A percentile compares a stretch with the other conserved stretches of the same genome.
phyloP scores from a whole-genome alignment of 2,797 vertebrate genomes.

The Gephyroberyx darwinii region DNA sequence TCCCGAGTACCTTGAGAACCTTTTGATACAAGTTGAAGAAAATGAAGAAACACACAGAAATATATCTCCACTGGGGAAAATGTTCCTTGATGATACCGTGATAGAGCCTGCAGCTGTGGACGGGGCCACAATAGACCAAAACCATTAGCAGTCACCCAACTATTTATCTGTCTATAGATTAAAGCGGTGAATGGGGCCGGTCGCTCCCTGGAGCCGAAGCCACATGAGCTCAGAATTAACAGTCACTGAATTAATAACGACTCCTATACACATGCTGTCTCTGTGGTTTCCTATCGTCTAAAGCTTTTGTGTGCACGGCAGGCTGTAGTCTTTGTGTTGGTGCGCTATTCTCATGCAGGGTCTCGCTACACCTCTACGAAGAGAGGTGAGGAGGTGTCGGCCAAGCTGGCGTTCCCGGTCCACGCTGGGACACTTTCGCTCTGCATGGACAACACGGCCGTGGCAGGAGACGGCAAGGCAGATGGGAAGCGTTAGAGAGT shows the following conservation, averaged over 20 bases:
- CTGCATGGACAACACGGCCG: conserved; percentile 89
- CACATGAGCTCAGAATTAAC: neutral
- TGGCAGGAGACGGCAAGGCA: conserved; percentile 85
- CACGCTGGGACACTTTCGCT: conserved; percentile 90
- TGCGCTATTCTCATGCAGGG: conserved; percentile 88
- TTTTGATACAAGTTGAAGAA: conserved; percentile 3
- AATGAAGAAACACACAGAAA: neutral
- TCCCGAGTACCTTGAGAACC: neutral
- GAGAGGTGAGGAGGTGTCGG: conserved; percentile 86
- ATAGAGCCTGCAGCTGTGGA: conserved; percentile 91
- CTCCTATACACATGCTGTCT: neutral
- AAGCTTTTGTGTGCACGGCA: neutral
- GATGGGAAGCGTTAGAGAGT: conserved; percentile 87
- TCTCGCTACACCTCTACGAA: conserved; percentile 91
- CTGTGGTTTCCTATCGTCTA: neutral
- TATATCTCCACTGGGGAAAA: too few species aligned
- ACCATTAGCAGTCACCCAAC: neutral
- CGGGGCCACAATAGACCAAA: conserved; percentile 13
- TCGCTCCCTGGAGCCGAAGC: neutral
- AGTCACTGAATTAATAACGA: conserved; percentile 29
- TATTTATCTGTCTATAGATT: conserved; percentile 5
- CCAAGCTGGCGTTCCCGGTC: conserved; percentile 88
- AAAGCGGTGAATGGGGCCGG: neutral
- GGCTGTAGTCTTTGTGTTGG: neutral
- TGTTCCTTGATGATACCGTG: conserved; percentile 82